A percentile compares a stretch with the other conserved stretches of the same genome.
phyloP scores from a whole-genome alignment of 2,797 vertebrate species.

The Rhynchonycteris naso region DNA sequence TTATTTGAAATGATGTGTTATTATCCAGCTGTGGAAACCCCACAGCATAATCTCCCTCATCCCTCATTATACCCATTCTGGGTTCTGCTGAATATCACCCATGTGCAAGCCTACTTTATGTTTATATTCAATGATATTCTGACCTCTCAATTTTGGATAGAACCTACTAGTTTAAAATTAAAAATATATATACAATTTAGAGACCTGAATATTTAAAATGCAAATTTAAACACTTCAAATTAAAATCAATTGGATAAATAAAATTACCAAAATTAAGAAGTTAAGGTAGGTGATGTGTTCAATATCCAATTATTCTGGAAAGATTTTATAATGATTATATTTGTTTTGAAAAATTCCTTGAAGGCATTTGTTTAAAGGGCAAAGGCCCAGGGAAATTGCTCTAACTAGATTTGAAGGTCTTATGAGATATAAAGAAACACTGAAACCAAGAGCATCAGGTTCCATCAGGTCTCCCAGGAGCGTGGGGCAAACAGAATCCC shows the following conservation, averaged over 20 bases:
- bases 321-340: conserved; percentile 1
- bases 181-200: background rate
- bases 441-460: background rate
- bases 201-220: background rate
- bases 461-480: background rate
- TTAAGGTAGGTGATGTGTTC: conserved; percentile 24
- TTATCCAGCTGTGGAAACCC: background rate
- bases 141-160: conserved; percentile 1
- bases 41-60: too few relatives aligned
- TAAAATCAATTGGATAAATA: background rate
- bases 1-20: background rate
- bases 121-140: conserved; percentile 10
- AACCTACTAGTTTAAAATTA: background rate
- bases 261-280: background rate
- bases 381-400: background rate
- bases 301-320: conserved; percentile 50
- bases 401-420: background rate
- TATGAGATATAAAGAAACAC: conserved; percentile 4
- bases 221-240: background rate
- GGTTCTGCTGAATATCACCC: background rate
- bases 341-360: conserved; percentile 38
- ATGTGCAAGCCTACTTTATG: background rate
- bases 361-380: background rate
- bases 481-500: background rate
- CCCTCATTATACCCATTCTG: background rate